A percentile compares a stretch with the other conserved stretches of the same genome.
These are phyloP conservation scores for Catharus minimus DNA, from an alignment of 2,113 vertebrate species.

Conservation along the genomic window DNA sequence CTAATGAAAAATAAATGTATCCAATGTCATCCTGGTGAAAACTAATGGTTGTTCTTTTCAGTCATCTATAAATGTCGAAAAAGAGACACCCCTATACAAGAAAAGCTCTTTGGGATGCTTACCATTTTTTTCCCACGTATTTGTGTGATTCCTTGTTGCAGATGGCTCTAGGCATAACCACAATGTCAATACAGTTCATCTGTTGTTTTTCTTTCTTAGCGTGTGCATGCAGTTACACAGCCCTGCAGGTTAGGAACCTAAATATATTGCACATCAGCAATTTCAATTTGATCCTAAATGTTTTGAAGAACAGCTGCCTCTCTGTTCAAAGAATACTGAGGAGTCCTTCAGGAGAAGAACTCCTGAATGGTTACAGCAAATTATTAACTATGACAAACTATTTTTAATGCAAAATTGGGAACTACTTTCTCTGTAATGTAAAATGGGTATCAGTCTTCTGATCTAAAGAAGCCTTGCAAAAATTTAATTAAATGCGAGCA, in stretches of 20 bases:
- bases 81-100: not conserved
- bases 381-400: not conserved
- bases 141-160: not conserved
- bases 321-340: not conserved
- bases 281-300: not conserved
- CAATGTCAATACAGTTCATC: slow-evolving; percentile 28
- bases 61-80: slow-evolving; percentile 10
- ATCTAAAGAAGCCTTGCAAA: not conserved
- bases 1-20: slow-evolving; percentile 62
- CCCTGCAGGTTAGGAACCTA: slow-evolving; percentile 42
- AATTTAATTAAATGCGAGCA: slow-evolving; percentile 5
- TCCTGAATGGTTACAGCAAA: not conserved
- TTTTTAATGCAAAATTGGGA: slow-evolving; percentile 6
- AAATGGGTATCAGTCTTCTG: not conserved
- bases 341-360: slow-evolving; percentile 23
- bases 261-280: slow-evolving; percentile 21
- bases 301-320: slow-evolving; percentile 24
- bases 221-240: not conserved
- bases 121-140: not conserved
- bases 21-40: slow-evolving; percentile 33
- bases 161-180: slow-evolving; percentile 39
- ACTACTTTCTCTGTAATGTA: not conserved
- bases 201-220: slow-evolving; percentile 20
- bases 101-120: not conserved
- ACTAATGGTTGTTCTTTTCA: slow-evolving; percentile 20